phyloP scores from a whole-genome alignment of 2,888 invertebrate genomes.

The Archips crataeganus region DNA sequence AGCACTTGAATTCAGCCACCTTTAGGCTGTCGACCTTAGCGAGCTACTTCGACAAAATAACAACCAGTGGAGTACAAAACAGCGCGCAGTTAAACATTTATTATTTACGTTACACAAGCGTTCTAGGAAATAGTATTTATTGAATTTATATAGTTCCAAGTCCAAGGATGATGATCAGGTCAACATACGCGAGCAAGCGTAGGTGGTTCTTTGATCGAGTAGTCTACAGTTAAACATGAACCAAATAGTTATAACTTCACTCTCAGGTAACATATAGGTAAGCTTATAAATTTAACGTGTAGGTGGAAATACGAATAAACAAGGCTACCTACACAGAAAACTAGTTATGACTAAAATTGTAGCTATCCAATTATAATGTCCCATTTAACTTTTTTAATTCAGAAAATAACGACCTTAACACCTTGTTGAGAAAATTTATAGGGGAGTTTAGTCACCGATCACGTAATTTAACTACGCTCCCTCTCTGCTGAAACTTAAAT shows the following conservation, averaged over 20 bases:
- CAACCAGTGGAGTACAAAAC: conserved; percentile 56
- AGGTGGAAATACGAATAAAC: background rate
- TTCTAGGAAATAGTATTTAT: conserved; percentile 2
- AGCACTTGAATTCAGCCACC: conserved; percentile 62
- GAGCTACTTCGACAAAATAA: conserved; percentile 56
- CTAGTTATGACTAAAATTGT: background rate
- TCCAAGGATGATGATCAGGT: conserved; percentile 6
- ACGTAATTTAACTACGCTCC: conserved; percentile 6
- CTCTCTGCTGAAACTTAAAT: conserved; percentile 12
- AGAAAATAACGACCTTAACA: background rate
- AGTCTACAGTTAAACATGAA: background rate
- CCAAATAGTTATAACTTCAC: background rate
- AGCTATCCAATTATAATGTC: background rate
- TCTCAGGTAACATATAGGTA: background rate
- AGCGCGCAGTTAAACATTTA: conserved; percentile 46
- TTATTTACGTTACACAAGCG: background rate
- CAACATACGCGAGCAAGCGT: background rate
- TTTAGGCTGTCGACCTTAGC: conserved; percentile 57
- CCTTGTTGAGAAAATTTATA: background rate
- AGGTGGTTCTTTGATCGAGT: background rate
- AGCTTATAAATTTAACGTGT: background rate
- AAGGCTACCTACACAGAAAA: background rate
- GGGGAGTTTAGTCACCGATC: conserved; percentile 21
- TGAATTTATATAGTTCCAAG: conserved; percentile 5
- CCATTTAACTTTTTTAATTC: conserved; percentile 5